A percentile compares a stretch with the other conserved stretches of the same genome.
Evolutionary conservation across 2,888 invertebrate genomes (phyloP).

Genomic region (Dasysyrphus albostriatus): DNA sequence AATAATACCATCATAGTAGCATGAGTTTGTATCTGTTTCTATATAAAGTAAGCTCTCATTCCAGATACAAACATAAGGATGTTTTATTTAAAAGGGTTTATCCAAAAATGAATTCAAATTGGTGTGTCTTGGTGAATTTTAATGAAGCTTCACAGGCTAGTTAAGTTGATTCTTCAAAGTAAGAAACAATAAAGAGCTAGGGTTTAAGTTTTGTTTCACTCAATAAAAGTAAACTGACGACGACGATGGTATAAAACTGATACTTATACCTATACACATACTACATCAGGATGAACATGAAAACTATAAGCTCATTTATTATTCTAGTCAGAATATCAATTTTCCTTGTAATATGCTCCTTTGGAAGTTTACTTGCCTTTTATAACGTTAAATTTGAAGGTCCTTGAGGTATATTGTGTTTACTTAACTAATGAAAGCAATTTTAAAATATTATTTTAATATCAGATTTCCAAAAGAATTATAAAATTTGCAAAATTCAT

Average conservation of each 20-base stretch:
- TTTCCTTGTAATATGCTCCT: slow-evolving; percentile 1
- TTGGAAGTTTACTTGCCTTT: not conserved
- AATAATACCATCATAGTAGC: not conserved
- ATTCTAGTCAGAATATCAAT: slow-evolving; percentile 33
- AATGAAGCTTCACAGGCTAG: not conserved
- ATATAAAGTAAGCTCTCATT: not conserved
- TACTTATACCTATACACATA: not conserved
- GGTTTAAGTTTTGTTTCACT: slow-evolving; percentile 6
- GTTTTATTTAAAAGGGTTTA: slow-evolving; percentile 16
- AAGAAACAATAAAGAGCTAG: not conserved
- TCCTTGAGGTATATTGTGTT: not conserved
- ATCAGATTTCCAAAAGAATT: not conserved
- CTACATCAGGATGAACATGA: too few species aligned
- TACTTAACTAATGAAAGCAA: too few species aligned
- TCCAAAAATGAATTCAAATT: slow-evolving; percentile 32
- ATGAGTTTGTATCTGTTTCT: not conserved
- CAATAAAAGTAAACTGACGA: not conserved
- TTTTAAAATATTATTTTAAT: not conserved
- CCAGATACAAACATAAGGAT: not conserved
- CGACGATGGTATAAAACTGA: not conserved
- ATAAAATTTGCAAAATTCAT: not conserved
- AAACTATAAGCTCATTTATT: slow-evolving; percentile 20
- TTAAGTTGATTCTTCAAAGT: not conserved
- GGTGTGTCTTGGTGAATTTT: slow-evolving; percentile 20
- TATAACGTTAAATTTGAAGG: not conserved